Conservation (phyloP, 2,888 invertebrate species). For the Xanthia icteritia region DNA sequence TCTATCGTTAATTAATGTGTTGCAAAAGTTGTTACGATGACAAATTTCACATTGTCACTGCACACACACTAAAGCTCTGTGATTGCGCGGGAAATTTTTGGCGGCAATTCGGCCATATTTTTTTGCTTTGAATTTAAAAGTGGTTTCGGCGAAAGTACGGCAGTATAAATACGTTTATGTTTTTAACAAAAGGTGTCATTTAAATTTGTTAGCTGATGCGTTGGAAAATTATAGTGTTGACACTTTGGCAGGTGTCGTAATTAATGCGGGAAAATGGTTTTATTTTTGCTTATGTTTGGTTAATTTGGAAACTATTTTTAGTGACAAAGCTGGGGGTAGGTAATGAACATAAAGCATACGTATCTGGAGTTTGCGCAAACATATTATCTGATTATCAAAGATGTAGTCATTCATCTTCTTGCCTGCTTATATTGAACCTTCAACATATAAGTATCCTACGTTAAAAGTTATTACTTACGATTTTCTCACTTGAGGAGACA, state of each 20-base stretch:
- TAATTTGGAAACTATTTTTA: background rate
- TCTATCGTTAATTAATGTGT: constrained; percentile 56
- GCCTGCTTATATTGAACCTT: background rate
- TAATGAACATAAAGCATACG: background rate
- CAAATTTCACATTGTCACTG: constrained; percentile 43
- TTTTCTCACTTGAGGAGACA: constrained; percentile 14
- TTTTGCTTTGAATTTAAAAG: background rate
- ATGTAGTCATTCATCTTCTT: background rate
- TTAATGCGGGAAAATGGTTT: constrained; percentile 1
- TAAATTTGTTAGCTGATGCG: constrained; percentile 28
- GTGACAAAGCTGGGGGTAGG: background rate
- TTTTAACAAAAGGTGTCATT: constrained; percentile 22
- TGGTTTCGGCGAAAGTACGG: background rate
- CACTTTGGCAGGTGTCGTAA: constrained; percentile 18
- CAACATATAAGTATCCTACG: background rate
- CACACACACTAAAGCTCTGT: constrained; percentile 10
- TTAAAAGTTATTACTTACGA: constrained; percentile 10
- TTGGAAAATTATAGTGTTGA: constrained; percentile 25
- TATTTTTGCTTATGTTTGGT: background rate
- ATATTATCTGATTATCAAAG: background rate
- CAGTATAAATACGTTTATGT: background rate
- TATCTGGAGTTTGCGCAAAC: too few species aligned
- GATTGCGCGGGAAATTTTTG: constrained; percentile 45
- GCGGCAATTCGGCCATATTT: constrained; percentile 12
- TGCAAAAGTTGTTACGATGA: constrained; percentile 41